Base-by-base conservation (phyloP, 2,888 invertebrate genomes). In the Cetonia aurata region DNA sequence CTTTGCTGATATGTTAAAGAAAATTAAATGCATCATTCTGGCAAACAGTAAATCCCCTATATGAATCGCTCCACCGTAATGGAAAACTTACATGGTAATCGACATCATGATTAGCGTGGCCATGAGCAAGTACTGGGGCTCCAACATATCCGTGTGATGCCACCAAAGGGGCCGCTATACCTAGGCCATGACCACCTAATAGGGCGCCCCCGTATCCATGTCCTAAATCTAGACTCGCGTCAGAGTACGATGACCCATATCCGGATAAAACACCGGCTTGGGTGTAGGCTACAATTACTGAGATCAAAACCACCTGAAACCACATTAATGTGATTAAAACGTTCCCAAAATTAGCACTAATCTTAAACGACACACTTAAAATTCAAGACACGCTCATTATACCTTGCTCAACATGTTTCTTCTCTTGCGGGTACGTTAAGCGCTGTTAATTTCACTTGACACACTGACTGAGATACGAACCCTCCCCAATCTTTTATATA, bases 21-120 rank as follows among this genome's bases (percentile, higher is more conserved):
- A n/a, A n/a, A n/a, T n/a, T n/a, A n/a, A n/a, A n/a, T n/a, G n/a
- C n/a, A n/a, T n/a, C n/a, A n/a, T n/a, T n/a, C n/a, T n/a, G n/a
- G n/a, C n/a, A n/a, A n/a, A n/a, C n/a, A n/a, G n/a, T n/a, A 44
- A 44, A 13, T 25, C 25, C 2, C 6, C 44, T 6, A 44, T 3
- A 44, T 6, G 44, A 44, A 13, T 13, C 13, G 44, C 10, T n/a
- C 44, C 13, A 6, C 12, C 12, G 1, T 1, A n/a, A 2, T 44
- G 44, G 2, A 44, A 2, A 44, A n/a, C 76, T 75, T 72, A 77
- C 76, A 52, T 77, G 76, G 69, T 78, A 77, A 69, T 79, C 79
- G 52, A 73, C 75, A 42, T 72, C 70, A 50, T 50, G 37, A 37
- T 37, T 42, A 59, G 69, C 66, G 6, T 55, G 42, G 17, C 42